phyloP scores from a whole-genome alignment of 2,113 vertebrate species.

The Meleagris gallopavo region DNA sequence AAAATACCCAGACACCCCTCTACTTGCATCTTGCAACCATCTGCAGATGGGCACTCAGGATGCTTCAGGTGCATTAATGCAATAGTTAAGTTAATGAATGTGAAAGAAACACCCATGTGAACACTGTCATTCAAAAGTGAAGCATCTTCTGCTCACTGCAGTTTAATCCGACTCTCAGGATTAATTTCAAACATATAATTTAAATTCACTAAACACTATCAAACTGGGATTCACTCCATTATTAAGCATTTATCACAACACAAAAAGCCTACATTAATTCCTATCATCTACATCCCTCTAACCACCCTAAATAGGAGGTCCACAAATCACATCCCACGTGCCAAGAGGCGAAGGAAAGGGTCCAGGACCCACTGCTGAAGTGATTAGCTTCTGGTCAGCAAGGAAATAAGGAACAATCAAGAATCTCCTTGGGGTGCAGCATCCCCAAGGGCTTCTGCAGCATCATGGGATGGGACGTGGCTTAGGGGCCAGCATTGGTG shows the following conservation, averaged over 20 bases:
- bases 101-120: not conserved
- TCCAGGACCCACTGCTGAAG: fast-evolving
- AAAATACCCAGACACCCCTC: not conserved
- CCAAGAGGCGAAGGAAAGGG: not conserved
- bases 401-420: fast-evolving
- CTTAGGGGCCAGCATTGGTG: too few relatives aligned
- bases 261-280: not conserved
- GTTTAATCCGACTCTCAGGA: conserved; percentile 3
- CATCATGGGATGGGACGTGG: not conserved
- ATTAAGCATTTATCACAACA: not conserved
- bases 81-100: not conserved
- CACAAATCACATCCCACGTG: fast-evolving
- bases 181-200: not conserved
- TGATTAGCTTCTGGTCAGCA: fast-evolving
- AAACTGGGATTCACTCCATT: not conserved
- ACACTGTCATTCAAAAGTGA: not conserved
- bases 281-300: not conserved
- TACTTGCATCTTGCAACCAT: fast-evolving
- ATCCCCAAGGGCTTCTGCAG: not conserved
- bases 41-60: not conserved
- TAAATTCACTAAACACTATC: conserved; percentile 10
- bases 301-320: not conserved
- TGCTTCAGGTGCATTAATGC: not conserved
- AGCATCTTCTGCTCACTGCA: not conserved
- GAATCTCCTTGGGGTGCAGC: fast-evolving